phyloP scores from a whole-genome alignment of 1,140 invertebrate genomes.

The Cydia amplana region DNA sequence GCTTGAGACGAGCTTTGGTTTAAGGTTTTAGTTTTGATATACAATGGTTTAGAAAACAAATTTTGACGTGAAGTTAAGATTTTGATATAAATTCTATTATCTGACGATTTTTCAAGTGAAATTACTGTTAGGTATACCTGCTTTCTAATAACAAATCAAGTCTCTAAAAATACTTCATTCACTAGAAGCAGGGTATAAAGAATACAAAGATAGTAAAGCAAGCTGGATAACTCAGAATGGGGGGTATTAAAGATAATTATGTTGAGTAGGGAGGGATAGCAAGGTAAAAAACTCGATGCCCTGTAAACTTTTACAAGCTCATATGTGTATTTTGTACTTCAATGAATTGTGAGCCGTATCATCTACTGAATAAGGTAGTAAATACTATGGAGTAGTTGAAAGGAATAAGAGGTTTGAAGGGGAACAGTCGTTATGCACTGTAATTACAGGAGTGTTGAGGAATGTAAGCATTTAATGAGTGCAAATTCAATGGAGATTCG shows the following conservation, averaged over 20 bases:
- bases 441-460: constrained; percentile 28
- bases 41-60: too few species aligned
- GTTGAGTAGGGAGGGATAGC: constrained; percentile 9
- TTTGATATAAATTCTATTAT: too few species aligned
- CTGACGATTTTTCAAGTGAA: too few species aligned
- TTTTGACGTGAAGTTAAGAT: too few species aligned
- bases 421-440: constrained; percentile 17
- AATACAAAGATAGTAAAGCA: constrained; percentile 21
- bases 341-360: neutral
- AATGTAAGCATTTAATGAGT: constrained; percentile 25
- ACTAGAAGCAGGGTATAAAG: constrained; percentile 1
- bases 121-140: neutral
- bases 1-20: too few species aligned
- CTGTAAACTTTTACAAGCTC: neutral
- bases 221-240: constrained; percentile 16
- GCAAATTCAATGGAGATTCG: constrained; percentile 19
- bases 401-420: constrained; percentile 9
- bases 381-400: neutral
- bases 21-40: too few species aligned
- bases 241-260: constrained; percentile 26
- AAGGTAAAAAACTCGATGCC: neutral
- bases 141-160: neutral
- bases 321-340: neutral
- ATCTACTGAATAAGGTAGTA: neutral
- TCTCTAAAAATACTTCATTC: neutral